Evolutionary conservation across 1,140 invertebrate species (phyloP).

Genomic region (Ceratina australensis): DNA sequence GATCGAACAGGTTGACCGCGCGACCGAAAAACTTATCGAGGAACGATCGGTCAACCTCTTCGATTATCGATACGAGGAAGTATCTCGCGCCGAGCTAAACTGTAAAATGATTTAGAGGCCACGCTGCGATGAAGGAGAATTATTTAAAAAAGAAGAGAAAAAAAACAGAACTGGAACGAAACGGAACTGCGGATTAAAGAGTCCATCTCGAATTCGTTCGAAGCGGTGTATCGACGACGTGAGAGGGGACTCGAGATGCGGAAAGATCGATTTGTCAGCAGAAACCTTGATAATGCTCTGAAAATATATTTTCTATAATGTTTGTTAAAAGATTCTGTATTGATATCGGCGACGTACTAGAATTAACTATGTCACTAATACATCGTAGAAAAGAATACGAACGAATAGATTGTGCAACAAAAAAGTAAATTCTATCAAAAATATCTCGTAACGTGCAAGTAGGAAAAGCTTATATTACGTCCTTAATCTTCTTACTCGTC

Average conservation of each 20-base stretch:
- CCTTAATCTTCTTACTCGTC: conserved; percentile 25
- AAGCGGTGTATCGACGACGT: not conserved
- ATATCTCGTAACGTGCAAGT: conserved; percentile 40
- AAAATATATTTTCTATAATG: conserved; percentile 1
- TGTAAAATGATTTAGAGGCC: not conserved
- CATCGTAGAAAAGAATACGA: not conserved
- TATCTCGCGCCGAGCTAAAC: not conserved
- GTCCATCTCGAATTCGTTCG: not conserved
- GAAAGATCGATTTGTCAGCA: not conserved
- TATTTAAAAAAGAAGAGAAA: not conserved
- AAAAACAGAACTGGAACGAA: not conserved
- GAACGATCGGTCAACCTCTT: not conserved
- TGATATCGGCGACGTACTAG: not conserved
- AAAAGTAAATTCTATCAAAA: conserved; percentile 25
- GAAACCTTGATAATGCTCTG: not conserved
- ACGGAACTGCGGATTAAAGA: conserved; percentile 2
- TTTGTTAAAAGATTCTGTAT: not conserved
- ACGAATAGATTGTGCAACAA: conserved; percentile 10
- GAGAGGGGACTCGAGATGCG: not conserved
- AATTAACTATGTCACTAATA: not conserved
- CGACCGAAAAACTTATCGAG: too few species aligned
- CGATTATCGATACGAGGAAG: conserved; percentile 8
- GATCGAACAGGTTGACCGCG: conserved; percentile 7
- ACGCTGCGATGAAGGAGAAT: conserved; percentile 2
- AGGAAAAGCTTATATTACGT: conserved; percentile 38